Percentiles rank a stretch among this genome's conserved stretches.
phyloP scores from a whole-genome alignment of 2,797 vertebrate genomes.

The Eutrigla gurnardus region DNA sequence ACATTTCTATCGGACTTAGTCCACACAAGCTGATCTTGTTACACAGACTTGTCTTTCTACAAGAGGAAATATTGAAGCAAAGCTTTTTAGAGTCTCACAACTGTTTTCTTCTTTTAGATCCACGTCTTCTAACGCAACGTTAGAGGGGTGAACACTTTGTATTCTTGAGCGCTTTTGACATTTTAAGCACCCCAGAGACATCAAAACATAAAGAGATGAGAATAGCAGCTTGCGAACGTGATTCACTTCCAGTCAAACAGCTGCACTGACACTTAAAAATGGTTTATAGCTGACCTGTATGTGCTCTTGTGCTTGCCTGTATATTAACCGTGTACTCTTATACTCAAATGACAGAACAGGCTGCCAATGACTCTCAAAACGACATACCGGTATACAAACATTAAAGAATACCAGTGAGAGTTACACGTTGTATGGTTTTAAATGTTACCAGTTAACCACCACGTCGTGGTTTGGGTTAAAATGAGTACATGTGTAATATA shows the following conservation, averaged over 20 bases:
- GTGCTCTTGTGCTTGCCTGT: background rate
- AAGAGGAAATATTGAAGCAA: background rate
- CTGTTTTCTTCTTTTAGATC: slow-evolving; percentile 19
- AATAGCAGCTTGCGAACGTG: slow-evolving; percentile 16
- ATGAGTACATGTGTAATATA: background rate
- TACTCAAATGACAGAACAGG: background rate
- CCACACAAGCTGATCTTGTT: background rate
- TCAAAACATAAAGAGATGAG: slow-evolving; percentile 29
- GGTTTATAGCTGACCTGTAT: slow-evolving; percentile 14
- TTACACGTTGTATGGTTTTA: background rate
- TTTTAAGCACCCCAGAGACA: slow-evolving; percentile 29
- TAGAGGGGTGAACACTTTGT: slow-evolving; percentile 8
- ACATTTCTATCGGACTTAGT: background rate
- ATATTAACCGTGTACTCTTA: background rate
- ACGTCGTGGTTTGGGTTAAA: background rate
- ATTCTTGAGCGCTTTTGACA: slow-evolving; percentile 43
- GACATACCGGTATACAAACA: background rate
- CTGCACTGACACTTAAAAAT: slow-evolving; percentile 28
- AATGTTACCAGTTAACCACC: background rate
- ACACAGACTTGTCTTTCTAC: background rate
- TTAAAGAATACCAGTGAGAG: background rate
- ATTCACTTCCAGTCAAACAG: slow-evolving; percentile 22
- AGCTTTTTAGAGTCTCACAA: background rate
- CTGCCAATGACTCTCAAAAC: fast-evolving
- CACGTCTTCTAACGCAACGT: slow-evolving; percentile 21